Conservation (phyloP, 2,113 vertebrate genomes). For the Saiga tatarica region DNA sequence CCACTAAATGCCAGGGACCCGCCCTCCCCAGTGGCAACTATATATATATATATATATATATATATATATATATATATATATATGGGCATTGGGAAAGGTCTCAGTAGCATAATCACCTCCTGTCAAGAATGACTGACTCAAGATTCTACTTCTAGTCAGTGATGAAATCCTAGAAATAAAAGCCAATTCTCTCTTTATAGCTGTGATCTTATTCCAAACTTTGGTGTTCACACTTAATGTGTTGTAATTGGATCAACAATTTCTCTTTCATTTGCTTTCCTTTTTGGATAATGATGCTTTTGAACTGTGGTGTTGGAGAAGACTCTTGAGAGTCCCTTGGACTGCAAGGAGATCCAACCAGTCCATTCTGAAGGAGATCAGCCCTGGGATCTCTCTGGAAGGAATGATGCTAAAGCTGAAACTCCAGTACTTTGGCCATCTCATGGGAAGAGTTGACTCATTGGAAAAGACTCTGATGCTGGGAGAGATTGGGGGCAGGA, state of each 20-base stretch:
- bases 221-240: not conserved
- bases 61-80: not conserved
- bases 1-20: not conserved
- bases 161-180: not conserved
- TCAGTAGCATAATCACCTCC: not conserved
- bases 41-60: not conserved
- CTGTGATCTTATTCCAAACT: not conserved
- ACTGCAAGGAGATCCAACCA: too few relatives aligned
- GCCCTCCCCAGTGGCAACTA: not conserved
- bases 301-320: too few relatives aligned
- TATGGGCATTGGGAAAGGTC: not conserved
- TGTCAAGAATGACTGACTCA: not conserved
- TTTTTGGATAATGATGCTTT: not conserved
- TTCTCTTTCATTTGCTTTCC: not conserved
- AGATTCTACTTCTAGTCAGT: not conserved
- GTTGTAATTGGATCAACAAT: not conserved
- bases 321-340: too few relatives aligned
- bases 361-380: too few relatives aligned
- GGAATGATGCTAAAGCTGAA: too few relatives aligned
- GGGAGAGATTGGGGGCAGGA: too few relatives aligned
- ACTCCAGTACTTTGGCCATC: too few relatives aligned
- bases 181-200: not conserved
- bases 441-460: too few relatives aligned
- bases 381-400: too few relatives aligned
- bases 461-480: too few relatives aligned